Evolutionary conservation across 2,113 vertebrate genomes (phyloP), one percentile per base, ranked within the genome.

Genomic region (Eulacestoma nigropectus): DNA sequence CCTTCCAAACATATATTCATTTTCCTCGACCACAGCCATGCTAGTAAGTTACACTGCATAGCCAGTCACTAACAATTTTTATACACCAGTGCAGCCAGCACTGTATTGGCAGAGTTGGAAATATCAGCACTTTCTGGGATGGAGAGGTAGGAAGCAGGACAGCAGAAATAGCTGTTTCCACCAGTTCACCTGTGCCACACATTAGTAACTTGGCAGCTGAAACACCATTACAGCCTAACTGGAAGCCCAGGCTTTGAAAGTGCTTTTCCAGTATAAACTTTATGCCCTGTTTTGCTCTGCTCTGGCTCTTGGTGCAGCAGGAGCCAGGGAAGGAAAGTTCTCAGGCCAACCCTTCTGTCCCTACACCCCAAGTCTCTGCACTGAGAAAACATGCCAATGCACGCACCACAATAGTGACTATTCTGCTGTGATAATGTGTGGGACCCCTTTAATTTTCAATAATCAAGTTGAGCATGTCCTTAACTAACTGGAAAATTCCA

Each of bases 281-380:
- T 30, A 56, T 1, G 1, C 16, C 35, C 35, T 5, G 3, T 6
- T 83, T 50, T 60, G 55, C 19, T 52, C 33, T 53, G 29, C 33
- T 67, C 18, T 0, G 1, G 18, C n/a, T 56, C 23, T 33, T 26
- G 50, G 9, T 39, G 33, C 77, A 77, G 42, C 0, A 0, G 22
- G 29, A 27, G 17, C 23, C 3, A 2, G 13, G 32, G 22, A 63
- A 37, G 8, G 18, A 57, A 37, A 23, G n/a, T 5, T 70, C 4
- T 10, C 2, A 6, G n/a, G 13, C 27, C 16, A 47, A 20, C 20
- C 25, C 37, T 56, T 35, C 53, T 42, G 21, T 44, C 35, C 75
- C 4, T 60, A 52, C 27, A 80, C 26, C 32, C 59, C 18, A 11
- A 41, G 20, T n/a, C 8, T 1, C 56, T 53, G 70, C 44, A 57